Conservation (phyloP, 2,113 vertebrate genomes). For the Paraplagusia blochii region DNA sequence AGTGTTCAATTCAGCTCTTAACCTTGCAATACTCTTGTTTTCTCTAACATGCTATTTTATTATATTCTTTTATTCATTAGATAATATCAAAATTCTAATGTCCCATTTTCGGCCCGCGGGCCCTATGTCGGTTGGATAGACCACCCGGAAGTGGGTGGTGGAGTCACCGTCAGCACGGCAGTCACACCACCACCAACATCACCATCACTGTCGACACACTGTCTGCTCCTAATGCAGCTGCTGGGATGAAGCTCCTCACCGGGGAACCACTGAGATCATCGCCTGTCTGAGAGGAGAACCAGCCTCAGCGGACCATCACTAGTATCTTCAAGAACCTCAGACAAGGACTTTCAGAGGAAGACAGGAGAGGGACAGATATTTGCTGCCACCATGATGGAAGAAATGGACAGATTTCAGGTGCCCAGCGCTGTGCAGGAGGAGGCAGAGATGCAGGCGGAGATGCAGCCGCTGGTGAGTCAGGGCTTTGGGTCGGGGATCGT, state of each 20-base stretch:
- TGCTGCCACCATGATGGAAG: conserved; percentile 91
- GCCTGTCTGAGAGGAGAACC: conserved; percentile 31
- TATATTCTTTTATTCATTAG: no score
- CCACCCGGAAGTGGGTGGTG: conserved; percentile 75
- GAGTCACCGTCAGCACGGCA: conserved; percentile 61
- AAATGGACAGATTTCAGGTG: conserved; percentile 95
- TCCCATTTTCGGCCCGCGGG: conserved; percentile 26
- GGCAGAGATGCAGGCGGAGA: conserved; percentile 82
- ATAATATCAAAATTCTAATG: not conserved
- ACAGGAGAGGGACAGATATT: conserved; percentile 25
- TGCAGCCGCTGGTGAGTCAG: conserved; percentile 89
- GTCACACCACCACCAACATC: conserved; percentile 55
- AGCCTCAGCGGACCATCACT: not conserved
- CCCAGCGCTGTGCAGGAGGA: conserved; percentile 84
- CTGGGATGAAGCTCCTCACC: conserved; percentile 73
- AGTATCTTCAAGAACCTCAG: not conserved
- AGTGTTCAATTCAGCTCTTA: no score
- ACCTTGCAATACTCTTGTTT: no score
- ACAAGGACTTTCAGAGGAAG: not conserved
- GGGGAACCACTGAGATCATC: conserved; percentile 35
- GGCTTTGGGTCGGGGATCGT: not conserved
- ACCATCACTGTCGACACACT: conserved; percentile 41
- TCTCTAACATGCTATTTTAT: no score
- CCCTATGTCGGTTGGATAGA: conserved; percentile 40
- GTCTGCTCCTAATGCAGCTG: conserved; percentile 26